phyloP scores from a whole-genome alignment of 2,113 vertebrate species.

The Dipodomys ordii region DNA sequence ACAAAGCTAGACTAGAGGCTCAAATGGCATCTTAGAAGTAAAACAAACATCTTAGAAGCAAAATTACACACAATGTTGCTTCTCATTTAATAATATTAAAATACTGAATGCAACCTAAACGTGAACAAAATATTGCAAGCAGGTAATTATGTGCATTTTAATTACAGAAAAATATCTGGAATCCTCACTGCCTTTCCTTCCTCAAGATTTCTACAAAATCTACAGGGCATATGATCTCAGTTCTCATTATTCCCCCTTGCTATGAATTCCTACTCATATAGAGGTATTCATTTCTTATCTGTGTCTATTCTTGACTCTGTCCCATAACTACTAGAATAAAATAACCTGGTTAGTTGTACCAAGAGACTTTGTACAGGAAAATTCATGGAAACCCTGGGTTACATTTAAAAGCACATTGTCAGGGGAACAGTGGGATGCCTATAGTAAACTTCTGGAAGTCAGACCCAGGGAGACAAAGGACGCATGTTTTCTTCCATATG shows the following conservation, averaged over 20 bases:
- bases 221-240: not conserved
- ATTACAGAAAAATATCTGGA: no score
- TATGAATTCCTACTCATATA: not conserved
- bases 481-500: no score
- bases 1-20: no score
- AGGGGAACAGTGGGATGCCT: not conserved
- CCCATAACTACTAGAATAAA: not conserved
- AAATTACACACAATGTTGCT: not conserved
- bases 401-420: not conserved
- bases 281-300: not conserved
- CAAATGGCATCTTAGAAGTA: no score
- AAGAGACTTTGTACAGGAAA: conserved; percentile 9
- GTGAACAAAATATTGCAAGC: not conserved
- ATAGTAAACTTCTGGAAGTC: not conserved
- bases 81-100: conserved; percentile 29
- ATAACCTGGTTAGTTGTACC: not conserved
- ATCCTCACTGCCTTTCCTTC: not conserved
- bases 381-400: not conserved
- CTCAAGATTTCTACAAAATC: not conserved
- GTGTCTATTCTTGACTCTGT: not conserved
- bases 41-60: no score
- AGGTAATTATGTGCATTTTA: not conserved
- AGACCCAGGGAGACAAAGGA: no score
- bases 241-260: not conserved
- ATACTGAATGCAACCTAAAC: not conserved